Percentiles rank a stretch among this genome's conserved stretches.
Evolutionary conservation across 2,888 invertebrate genomes (phyloP).

Genomic region (Pammene fasciana): DNA sequence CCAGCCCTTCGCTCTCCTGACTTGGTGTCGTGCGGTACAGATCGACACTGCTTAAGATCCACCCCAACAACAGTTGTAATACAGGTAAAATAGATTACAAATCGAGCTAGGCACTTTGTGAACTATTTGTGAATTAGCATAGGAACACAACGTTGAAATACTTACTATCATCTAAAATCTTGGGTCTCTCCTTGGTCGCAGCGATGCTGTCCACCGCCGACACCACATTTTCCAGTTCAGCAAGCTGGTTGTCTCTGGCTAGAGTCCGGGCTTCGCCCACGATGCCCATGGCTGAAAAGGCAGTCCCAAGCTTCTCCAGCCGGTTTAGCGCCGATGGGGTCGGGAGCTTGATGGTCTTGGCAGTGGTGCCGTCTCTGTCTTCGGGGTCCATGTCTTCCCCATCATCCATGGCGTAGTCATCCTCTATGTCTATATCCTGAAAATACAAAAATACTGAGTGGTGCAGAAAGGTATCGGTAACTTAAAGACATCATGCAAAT

Average conservation of each 20-base stretch:
- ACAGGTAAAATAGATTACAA: no score
- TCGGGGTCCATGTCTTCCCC: slow-evolving; percentile 58
- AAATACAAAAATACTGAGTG: slow-evolving; percentile 25
- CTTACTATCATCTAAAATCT: slow-evolving; percentile 70
- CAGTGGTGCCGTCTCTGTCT: slow-evolving; percentile 55
- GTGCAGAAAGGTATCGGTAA: not conserved
- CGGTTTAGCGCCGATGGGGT: slow-evolving; percentile 67
- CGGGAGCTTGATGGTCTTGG: slow-evolving; percentile 53
- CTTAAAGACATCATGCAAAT: no score
- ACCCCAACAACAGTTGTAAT: no score
- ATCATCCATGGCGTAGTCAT: slow-evolving; percentile 67
- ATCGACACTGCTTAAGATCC: no score
- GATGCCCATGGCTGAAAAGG: not conserved
- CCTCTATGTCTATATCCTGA: slow-evolving; percentile 53
- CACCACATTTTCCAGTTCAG: slow-evolving; percentile 51
- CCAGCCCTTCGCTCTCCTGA: no score
- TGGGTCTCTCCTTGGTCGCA: slow-evolving; percentile 71
- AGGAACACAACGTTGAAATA: slow-evolving; percentile 23
- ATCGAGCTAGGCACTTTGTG: no score
- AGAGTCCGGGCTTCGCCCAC: not conserved
- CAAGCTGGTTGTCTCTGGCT: slow-evolving; percentile 45
- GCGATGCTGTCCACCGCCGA: slow-evolving; percentile 68
- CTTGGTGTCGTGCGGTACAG: no score
- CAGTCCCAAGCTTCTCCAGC: slow-evolving; percentile 45
- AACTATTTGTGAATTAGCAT: no score